Conservation (phyloP, 2,113 vertebrate genomes). For the Acrocephalus arundinaceus region DNA sequence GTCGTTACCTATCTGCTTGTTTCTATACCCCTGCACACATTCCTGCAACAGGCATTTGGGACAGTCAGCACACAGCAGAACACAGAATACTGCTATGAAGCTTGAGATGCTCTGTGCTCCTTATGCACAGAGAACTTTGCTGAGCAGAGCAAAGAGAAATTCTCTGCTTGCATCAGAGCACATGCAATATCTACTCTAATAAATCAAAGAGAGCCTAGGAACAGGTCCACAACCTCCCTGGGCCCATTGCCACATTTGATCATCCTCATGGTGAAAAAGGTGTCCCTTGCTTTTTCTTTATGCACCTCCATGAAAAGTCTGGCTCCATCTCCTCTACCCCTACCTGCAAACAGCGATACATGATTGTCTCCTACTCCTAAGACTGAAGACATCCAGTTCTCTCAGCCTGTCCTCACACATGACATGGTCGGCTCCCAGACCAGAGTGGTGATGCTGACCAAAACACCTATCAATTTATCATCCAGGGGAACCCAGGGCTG, state of each 20-base stretch:
- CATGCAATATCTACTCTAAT: neutral
- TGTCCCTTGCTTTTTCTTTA: neutral
- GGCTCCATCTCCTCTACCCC: neutral
- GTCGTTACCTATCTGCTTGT: neutral
- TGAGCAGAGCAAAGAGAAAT: neutral
- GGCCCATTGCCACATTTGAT: neutral
- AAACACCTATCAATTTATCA: neutral
- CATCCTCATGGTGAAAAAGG: neutral
- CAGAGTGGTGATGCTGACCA: neutral
- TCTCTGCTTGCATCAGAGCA: neutral
- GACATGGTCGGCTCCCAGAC: neutral
- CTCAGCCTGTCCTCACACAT: neutral
- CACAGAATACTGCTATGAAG: neutral
- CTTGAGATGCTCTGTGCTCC: neutral
- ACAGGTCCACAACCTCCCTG: neutral
- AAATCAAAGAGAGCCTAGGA: neutral
- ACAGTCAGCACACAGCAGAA: neutral
- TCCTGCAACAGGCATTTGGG: neutral
- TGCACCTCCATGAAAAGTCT: neutral
- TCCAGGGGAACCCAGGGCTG: neutral
- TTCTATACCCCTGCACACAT: neutral
- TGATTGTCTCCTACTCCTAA: neutral
- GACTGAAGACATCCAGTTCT: neutral
- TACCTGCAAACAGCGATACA: neutral
- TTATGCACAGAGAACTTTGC: neutral